phyloP scores from a whole-genome alignment of 2,888 invertebrate species.

The Caenorhabditis sinica region DNA sequence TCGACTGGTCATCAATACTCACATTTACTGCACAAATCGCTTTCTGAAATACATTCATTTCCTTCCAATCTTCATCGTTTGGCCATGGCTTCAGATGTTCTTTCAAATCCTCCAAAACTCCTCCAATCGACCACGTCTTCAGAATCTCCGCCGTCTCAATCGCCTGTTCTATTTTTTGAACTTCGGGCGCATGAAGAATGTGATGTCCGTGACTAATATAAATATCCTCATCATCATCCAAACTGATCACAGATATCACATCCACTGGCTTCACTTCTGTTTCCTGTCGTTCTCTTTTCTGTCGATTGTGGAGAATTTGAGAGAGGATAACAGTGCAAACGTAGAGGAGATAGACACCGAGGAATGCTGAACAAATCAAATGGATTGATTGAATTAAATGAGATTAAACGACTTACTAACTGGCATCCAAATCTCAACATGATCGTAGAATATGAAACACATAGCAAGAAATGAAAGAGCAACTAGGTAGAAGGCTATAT shows the following conservation, averaged over 20 bases:
- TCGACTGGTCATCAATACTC: too few relatives aligned
- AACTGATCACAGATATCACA: slow-evolving; percentile 19
- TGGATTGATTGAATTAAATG: background rate
- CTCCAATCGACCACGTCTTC: slow-evolving; percentile 35
- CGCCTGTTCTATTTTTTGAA: slow-evolving; percentile 31
- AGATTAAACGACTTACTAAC: background rate
- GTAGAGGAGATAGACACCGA: slow-evolving; percentile 85
- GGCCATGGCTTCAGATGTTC: slow-evolving; percentile 67
- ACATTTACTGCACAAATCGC: slow-evolving; percentile 48
- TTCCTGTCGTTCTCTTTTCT: slow-evolving; percentile 29
- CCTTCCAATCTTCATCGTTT: slow-evolving; percentile 54
- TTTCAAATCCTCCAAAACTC: slow-evolving; percentile 47
- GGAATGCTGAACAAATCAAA: slow-evolving; percentile 84
- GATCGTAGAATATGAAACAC: slow-evolving; percentile 85
- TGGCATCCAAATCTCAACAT: slow-evolving; percentile 80
- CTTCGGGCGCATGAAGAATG: slow-evolving; percentile 49
- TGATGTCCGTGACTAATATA: slow-evolving; percentile 62
- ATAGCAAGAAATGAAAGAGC: slow-evolving; percentile 86
- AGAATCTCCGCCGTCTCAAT: slow-evolving; percentile 37
- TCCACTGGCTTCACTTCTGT: slow-evolving; percentile 21
- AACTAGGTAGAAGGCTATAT: slow-evolving; percentile 86
- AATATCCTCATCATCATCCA: slow-evolving; percentile 50
- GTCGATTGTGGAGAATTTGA: slow-evolving; percentile 68
- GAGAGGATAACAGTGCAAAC: slow-evolving; percentile 85
- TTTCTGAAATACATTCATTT: slow-evolving; percentile 61